Conservation (phyloP, 2,797 vertebrate species). For the Coregonus suidteri region DNA sequence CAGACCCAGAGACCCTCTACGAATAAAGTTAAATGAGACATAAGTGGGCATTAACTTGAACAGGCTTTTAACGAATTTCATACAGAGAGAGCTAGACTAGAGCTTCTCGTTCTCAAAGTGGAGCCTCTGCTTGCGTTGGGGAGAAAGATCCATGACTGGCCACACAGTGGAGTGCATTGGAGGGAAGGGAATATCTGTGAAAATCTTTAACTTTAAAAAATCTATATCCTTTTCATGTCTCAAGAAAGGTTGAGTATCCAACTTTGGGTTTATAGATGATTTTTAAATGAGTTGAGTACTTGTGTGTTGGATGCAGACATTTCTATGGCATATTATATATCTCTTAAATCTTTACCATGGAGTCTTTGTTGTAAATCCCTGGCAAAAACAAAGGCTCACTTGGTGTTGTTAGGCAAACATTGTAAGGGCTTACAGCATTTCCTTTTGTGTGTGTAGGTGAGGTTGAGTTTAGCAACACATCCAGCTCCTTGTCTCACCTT, state of each 20-base stretch:
- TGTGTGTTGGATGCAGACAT: not conserved
- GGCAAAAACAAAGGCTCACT: not conserved
- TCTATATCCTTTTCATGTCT: not conserved
- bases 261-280: not conserved
- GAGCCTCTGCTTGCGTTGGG: not conserved
- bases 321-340: not conserved
- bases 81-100: not conserved
- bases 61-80: conserved; percentile 4
- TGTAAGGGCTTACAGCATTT: not conserved
- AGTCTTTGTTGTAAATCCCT: not conserved
- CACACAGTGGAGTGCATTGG: not conserved
- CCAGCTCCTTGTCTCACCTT: conserved; percentile 82
- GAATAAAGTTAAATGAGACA: conserved; percentile 27
- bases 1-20: not conserved
- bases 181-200: not conserved
- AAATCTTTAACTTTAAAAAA: not conserved
- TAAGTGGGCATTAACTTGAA: conserved; percentile 28
- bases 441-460: conserved; percentile 4
- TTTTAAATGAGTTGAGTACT: not conserved
- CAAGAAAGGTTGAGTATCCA: not conserved
- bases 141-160: not conserved
- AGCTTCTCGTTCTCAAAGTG: not conserved
- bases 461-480: conserved; percentile 41
- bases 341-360: not conserved
- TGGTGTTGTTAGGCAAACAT: not conserved